These are phyloP conservation scores for Phycodurus eques DNA, from an alignment of 2,113 vertebrate species.

Conservation along the genomic window DNA sequence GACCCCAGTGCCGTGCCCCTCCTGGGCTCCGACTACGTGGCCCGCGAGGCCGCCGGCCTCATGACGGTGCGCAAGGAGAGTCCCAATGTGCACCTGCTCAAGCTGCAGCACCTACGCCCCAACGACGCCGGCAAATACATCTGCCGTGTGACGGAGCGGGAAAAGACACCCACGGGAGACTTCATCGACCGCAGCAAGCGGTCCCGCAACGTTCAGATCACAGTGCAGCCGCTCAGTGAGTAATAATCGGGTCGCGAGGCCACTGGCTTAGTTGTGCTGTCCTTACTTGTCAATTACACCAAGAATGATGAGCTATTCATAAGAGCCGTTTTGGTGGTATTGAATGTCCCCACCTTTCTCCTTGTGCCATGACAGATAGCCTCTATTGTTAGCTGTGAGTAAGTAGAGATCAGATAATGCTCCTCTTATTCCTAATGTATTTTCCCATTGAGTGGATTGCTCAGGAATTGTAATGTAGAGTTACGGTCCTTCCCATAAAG, in stretches of 20 bases:
- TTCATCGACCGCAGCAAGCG: conserved; percentile 95
- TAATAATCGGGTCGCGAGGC: conserved; percentile 50
- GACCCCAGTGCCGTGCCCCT: conserved; percentile 87
- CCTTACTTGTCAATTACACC: conserved; percentile 42
- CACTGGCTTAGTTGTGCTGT: conserved; percentile 19
- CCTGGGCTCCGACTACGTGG: conserved; percentile 85
- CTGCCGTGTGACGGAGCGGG: conserved; percentile 91
- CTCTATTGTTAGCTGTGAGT: conserved; percentile 55
- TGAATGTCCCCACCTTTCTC: conserved; percentile 10
- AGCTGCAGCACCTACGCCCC: conserved; percentile 84
- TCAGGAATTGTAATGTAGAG: conserved; percentile 63
- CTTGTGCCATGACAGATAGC: conserved; percentile 13
- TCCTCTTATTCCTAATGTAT: conserved; percentile 56
- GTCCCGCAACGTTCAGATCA: conserved; percentile 93
- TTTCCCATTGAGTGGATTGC: conserved; percentile 63
- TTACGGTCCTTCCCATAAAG: conserved; percentile 58
- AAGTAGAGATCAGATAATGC: conserved; percentile 44
- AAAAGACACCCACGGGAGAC: conserved; percentile 88
- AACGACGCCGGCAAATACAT: conserved; percentile 95
- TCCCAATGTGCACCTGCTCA: conserved; percentile 82
- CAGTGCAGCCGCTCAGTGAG: conserved; percentile 89
- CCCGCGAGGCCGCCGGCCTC: conserved; percentile 84
- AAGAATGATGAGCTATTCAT: conserved; percentile 42
- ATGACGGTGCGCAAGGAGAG: conserved; percentile 90
- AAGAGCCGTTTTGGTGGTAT: conserved; percentile 32